phyloP scores from a whole-genome alignment of 2,888 invertebrate species.

The Amitus sp. region DNA sequence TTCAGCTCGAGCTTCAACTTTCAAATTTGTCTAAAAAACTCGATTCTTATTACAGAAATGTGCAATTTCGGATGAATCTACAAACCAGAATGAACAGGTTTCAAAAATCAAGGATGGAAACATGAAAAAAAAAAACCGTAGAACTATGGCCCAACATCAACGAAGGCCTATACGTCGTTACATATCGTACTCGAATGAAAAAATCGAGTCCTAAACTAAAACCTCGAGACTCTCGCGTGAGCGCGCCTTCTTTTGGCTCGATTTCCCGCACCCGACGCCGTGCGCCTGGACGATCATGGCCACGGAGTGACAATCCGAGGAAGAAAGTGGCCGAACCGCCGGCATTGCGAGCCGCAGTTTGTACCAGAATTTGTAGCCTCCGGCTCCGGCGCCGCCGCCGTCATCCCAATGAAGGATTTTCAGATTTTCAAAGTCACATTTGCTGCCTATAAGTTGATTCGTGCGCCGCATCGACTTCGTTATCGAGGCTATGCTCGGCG shows the following conservation, averaged over 20 bases:
- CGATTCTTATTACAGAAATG: no score
- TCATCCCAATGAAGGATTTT: constrained; percentile 55
- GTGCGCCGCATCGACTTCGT: constrained; percentile 68
- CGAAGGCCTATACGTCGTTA: no score
- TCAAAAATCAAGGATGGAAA: no score
- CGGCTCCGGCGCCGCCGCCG: constrained; percentile 51
- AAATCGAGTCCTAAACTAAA: constrained; percentile 51
- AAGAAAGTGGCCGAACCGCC: constrained; percentile 57
- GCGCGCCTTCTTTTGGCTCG: constrained; percentile 56
- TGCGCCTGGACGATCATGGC: constrained; percentile 62
- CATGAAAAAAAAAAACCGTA: no score
- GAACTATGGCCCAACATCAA: no score
- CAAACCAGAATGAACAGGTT: no score
- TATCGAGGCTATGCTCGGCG: constrained; percentile 61
- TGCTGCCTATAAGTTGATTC: constrained; percentile 55
- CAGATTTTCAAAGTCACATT: constrained; percentile 44
- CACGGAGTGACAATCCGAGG: constrained; percentile 52
- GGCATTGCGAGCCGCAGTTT: constrained; percentile 74
- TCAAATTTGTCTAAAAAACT: no score
- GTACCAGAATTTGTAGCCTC: constrained; percentile 74
- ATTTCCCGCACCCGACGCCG: constrained; percentile 46
- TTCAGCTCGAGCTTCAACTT: no score
- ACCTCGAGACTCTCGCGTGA: constrained; percentile 63
- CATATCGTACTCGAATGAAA: no score
- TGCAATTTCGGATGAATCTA: no score